Evolutionary conservation across 2,797 vertebrate genomes (phyloP).

Genomic region (Coregonus ussuriensis): DNA sequence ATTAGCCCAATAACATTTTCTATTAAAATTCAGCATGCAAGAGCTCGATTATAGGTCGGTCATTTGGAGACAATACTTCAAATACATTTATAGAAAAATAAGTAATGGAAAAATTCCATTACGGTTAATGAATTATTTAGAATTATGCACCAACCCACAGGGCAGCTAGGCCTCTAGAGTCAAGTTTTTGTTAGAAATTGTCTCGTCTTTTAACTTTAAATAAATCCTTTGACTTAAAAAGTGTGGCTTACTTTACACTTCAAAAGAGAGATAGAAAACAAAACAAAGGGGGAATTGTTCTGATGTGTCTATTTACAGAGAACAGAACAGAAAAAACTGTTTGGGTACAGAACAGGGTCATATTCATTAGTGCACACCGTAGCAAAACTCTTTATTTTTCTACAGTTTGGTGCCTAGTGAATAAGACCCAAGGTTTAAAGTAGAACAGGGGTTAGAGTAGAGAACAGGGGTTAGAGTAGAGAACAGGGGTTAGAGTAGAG

Average conservation of each 20-base stretch:
- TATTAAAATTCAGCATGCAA: not conserved
- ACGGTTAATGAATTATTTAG: constrained; percentile 24
- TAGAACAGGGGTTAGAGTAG: not conserved
- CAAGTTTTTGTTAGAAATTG: constrained; percentile 30
- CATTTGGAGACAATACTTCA: not conserved
- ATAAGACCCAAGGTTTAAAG: not conserved
- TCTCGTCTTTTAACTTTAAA: constrained; percentile 42
- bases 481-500: constrained; percentile 57
- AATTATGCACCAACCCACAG: constrained; percentile 22
- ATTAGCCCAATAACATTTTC: not conserved
- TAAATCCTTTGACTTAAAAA: not conserved
- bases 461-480: too few species aligned
- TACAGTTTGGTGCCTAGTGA: too few species aligned
- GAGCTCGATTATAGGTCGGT: not conserved
- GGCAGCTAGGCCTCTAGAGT: constrained; percentile 28
- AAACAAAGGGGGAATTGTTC: too few species aligned
- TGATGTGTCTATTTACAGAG: too few species aligned
- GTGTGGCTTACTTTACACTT: too few species aligned
- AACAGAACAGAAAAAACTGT: too few species aligned
- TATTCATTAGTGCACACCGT: too few species aligned
- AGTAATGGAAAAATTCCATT: constrained; percentile 29
- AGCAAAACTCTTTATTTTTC: too few species aligned
- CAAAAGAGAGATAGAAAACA: too few species aligned
- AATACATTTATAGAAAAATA: constrained; percentile 28
- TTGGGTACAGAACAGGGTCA: too few species aligned